Conservation (phyloP, 2,888 invertebrate genomes). For the Agonopterix arenella region DNA sequence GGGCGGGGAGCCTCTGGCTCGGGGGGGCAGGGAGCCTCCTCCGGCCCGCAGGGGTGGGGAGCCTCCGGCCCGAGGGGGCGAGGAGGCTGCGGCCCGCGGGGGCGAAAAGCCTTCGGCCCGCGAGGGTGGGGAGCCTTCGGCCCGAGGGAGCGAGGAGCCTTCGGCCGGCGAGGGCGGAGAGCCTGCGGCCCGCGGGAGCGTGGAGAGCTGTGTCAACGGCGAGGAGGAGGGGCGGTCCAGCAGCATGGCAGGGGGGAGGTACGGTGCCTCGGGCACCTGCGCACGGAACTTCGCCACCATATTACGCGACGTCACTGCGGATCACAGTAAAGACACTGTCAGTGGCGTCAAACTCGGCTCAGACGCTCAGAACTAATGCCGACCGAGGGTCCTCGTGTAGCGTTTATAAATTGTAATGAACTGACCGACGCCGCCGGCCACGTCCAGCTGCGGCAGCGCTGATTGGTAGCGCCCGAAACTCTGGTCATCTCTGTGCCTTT, state of each 20-base stretch:
- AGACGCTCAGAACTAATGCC: too few species aligned
- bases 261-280: conserved; percentile 32
- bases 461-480: background rate
- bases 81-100: conserved; percentile 4
- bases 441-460: background rate
- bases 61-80: background rate
- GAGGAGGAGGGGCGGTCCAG: conserved; percentile 9
- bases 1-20: conserved; percentile 15
- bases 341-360: too few species aligned
- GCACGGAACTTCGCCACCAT: conserved; percentile 41
- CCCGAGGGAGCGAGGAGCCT: too few species aligned
- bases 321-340: background rate
- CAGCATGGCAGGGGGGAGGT: conserved; percentile 44
- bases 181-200: conserved; percentile 4
- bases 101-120: conserved; percentile 20
- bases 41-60: conserved; percentile 1
- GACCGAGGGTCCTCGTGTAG: too few species aligned
- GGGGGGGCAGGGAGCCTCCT: conserved; percentile 3
- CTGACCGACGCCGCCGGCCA: too few species aligned
- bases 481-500: background rate
- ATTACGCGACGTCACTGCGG: conserved; percentile 33
- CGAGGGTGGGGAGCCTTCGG: conserved; percentile 23
- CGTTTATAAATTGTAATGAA: too few species aligned
- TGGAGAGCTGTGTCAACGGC: conserved; percentile 4
- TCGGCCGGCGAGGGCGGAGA: too few species aligned